Base-by-base conservation (phyloP, 2,113 vertebrate genomes). In the Procavia capensis region DNA sequence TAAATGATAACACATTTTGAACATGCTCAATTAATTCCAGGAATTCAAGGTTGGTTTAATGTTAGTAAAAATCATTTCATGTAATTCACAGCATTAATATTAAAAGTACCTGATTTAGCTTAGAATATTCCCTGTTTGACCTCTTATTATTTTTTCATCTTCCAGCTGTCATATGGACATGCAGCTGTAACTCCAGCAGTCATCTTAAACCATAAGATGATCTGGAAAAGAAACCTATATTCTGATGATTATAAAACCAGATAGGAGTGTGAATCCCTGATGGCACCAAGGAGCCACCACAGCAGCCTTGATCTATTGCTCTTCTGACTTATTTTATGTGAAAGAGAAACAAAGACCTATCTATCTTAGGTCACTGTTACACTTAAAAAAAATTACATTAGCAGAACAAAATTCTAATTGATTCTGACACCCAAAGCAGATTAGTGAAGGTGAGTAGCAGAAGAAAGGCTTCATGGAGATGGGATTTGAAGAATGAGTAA, bases 1-100 rank as follows among this genome's bases (percentile, higher is more conserved):
- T 80, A 88, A 93, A 83, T 70, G 47, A 83, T 81, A 92, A 85
- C 14, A n/a, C 22, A 64, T 57, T 36, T 88, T 94, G 54, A 47
- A 25, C 50, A 66, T 41, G 25, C 17, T 72, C 41, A 14, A 25
- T 85, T 78, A 50, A 89, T 85, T 57, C 31, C 66, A 92, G 90
- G 92, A 93, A 96, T 88, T 95, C 95, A 95, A 93, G 90, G 92
- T 90, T 94, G 90, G 92, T 63, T 95, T 95, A 92, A 93, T 8
- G 45, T 14, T 74, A 54, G 54, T n/a, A 81, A 54, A 66, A 7
- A 0, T 25, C 13, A 88, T 81, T 66, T 27, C 43, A 41, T 31
- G 1, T 90, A 75, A 47, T 90, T 84, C 20, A 89, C 34, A 74
- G 22, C 19, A 80, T 57, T 74, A 88, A 50, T 9, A 74, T 29